phyloP scores from a whole-genome alignment of 2,113 vertebrate genomes.

The Mormyrus lacerda region DNA sequence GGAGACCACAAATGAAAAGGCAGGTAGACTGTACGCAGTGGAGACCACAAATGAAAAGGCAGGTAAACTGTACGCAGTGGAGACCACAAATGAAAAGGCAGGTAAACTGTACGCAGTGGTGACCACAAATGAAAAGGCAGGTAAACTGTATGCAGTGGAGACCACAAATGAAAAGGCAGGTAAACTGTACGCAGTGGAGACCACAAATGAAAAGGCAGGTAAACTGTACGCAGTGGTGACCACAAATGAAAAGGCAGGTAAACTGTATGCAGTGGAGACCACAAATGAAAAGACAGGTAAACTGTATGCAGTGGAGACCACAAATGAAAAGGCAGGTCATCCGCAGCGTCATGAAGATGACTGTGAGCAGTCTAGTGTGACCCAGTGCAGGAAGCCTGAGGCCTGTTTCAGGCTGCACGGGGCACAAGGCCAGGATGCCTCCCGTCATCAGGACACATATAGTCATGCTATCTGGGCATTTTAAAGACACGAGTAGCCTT shows the following conservation, averaged over 20 bases:
- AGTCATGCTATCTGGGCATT: background rate
- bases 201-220: slow-evolving; percentile 47
- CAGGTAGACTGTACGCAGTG: slow-evolving; percentile 72
- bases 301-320: slow-evolving; percentile 68
- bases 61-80: slow-evolving; percentile 75
- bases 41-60: slow-evolving; percentile 44
- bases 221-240: slow-evolving; percentile 72
- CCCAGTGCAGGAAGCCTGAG: background rate
- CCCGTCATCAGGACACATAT: background rate
- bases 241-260: slow-evolving; percentile 45
- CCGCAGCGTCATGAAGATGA: slow-evolving; percentile 72
- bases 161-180: slow-evolving; percentile 41
- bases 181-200: slow-evolving; percentile 74
- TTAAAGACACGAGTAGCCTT: background rate
- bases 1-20: slow-evolving; percentile 44
- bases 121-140: slow-evolving; percentile 33
- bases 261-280: slow-evolving; percentile 70
- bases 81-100: slow-evolving; percentile 39
- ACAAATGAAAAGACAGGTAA: slow-evolving; percentile 45
- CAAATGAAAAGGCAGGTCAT: slow-evolving; percentile 58
- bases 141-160: slow-evolving; percentile 79
- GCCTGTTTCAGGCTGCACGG: background rate
- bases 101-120: slow-evolving; percentile 78
- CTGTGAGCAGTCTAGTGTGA: slow-evolving; percentile 63
- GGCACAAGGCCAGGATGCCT: background rate